Base-by-base conservation (phyloP, 2,113 vertebrate genomes). In the Chrysochloris asiatica region DNA sequence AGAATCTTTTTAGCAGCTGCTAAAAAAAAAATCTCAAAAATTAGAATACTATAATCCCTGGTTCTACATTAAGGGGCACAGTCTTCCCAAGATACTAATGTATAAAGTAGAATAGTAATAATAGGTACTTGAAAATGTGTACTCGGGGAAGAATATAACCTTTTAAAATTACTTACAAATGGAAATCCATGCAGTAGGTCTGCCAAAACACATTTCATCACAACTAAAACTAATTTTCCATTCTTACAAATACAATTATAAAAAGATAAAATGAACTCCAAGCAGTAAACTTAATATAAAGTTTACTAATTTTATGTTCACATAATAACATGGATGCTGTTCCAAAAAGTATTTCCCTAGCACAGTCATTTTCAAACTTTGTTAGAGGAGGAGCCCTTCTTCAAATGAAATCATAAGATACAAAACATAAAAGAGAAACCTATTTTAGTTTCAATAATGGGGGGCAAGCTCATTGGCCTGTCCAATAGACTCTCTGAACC, bases 161-260 rank as follows among this genome's bases (percentile, higher is more conserved):
- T 59, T 90, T 96, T 96, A 94, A 95, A 96, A 93, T 96, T 95
- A 89, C 90, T 96, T 97, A 95, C 97, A 97, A 97, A 97, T 95
- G 95, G 94, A 98, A 98, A 98, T 96, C 90, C 96, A 97, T 96
- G 90, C 95, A 93, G 47, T 61, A 50, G 47, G 93, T 89, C 92
- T 97, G 97, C 97, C 97, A 98, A 97, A 91, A 94, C 48, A 86
- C 83, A 95, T 95, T 97, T 95, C 94, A 92, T 95, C 96, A 95
- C 89, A 97, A 96, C 92, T 94, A 95, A 97, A 97, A 97, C 94
- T 97, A 97, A 97, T 98, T 97, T 96, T 97, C 41, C 16, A 36
- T 93, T 93, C 86, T 97, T 98, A 80, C 77, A 97, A 96, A 95
- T 82, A 94, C 59, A 97, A 97, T 96, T 96, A 97, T 79, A 78